A percentile compares a stretch with the other conserved stretches of the same genome.
Evolutionary conservation across 1,140 invertebrate species (phyloP).

Genomic region (Antheraea pernyi): DNA sequence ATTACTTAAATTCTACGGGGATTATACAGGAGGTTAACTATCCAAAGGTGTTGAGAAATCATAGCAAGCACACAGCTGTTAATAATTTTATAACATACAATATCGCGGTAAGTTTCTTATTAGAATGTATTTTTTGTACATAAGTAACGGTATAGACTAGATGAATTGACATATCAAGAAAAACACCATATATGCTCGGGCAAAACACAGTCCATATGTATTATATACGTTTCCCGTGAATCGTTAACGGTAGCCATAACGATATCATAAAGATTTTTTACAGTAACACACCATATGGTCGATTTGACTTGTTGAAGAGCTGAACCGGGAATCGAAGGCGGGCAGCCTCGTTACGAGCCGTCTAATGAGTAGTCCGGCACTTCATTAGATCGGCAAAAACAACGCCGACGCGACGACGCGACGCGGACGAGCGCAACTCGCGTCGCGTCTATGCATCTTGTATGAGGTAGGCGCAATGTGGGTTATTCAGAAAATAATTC

Average conservation of each 20-base stretch:
- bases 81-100: too few species aligned
- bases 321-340: constrained; percentile 26
- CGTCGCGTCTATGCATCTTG: constrained; percentile 54
- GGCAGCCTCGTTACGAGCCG: constrained; percentile 28
- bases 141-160: neutral
- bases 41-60: too few species aligned
- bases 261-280: constrained; percentile 12
- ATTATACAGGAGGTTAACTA: too few species aligned
- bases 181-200: neutral
- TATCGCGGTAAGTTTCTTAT: neutral
- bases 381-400: constrained; percentile 43
- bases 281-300: constrained; percentile 8
- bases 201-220: too few species aligned
- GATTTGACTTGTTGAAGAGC: constrained; percentile 10
- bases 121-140: neutral
- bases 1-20: too few species aligned
- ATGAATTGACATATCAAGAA: neutral
- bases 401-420: constrained; percentile 16
- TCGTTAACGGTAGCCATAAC: neutral
- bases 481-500: constrained; percentile 24
- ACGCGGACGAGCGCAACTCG: constrained; percentile 21
- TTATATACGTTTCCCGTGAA: neutral
- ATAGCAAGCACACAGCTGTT: too few species aligned
- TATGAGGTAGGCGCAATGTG: constrained; percentile 48
- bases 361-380: constrained; percentile 31